phyloP scores from a whole-genome alignment of 53 echinoderm and acorn worm species.

The Arbacia lixula region DNA sequence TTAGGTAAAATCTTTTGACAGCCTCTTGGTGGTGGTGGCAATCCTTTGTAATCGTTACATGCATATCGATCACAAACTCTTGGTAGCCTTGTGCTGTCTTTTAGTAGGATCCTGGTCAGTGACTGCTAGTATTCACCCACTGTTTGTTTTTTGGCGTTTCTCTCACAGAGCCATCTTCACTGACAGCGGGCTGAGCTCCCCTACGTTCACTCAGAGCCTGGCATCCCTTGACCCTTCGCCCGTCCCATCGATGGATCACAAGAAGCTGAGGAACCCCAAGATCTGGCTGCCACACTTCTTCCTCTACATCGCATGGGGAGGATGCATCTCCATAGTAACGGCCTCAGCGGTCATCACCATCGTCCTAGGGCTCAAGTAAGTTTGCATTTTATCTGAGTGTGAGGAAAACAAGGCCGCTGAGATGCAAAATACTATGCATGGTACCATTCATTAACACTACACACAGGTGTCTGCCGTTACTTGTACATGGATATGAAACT shows the following conservation, averaged over 20 bases:
- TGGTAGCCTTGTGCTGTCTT: no score
- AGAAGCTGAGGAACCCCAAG: slow-evolving; percentile 89
- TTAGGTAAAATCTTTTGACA: no score
- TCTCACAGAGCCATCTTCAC: slow-evolving; percentile 53
- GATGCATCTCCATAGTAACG: slow-evolving; percentile 64
- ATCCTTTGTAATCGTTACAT: no score
- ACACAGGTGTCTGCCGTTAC: neutral
- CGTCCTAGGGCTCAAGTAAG: slow-evolving; percentile 82
- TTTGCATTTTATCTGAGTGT: no score
- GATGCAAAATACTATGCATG: no score
- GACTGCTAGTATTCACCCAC: no score
- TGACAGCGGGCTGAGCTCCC: slow-evolving; percentile 76
- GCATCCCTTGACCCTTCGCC: slow-evolving; percentile 45
- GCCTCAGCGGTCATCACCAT: slow-evolving; percentile 77
- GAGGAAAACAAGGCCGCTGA: no score
- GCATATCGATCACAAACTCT: no score
- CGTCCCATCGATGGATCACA: slow-evolving; percentile 62
- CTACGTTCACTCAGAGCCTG: slow-evolving; percentile 65
- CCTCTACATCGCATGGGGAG: slow-evolving; percentile 78
- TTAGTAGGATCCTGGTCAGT: no score
- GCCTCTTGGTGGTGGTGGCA: no score
- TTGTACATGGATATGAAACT: neutral
- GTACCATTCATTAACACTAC: no score
- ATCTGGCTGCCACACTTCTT: slow-evolving; percentile 82
- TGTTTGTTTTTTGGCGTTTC: neutral